These are phyloP conservation scores for Alfaro cultratus DNA, from an alignment of 2,797 vertebrate species.

Conservation along the genomic window DNA sequence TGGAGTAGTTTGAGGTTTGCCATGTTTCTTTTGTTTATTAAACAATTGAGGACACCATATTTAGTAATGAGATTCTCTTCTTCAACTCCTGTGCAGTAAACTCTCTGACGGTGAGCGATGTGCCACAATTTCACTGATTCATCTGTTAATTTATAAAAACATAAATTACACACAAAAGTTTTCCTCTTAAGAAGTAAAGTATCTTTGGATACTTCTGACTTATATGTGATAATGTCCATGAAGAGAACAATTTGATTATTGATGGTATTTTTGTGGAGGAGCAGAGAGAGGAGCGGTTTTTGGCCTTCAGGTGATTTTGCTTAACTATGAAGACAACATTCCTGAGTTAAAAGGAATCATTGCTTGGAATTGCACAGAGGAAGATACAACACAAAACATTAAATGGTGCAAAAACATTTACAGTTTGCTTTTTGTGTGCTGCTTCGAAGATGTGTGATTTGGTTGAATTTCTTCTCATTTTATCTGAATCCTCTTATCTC, in stretches of 20 bases:
- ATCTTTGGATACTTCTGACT: constrained; percentile 7
- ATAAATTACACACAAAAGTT: neutral
- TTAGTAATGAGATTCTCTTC: constrained; percentile 42
- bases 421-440: neutral
- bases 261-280: constrained; percentile 24
- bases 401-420: neutral
- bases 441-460: neutral
- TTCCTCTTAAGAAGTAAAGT: neutral
- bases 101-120: constrained; percentile 28
- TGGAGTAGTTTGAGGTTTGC: neutral
- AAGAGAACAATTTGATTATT: constrained; percentile 13
- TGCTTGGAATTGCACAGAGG: constrained; percentile 17
- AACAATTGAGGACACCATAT: constrained; percentile 22
- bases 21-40: neutral
- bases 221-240: neutral
- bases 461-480: neutral
- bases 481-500: neutral
- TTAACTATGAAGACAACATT: constrained; percentile 35
- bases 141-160: constrained; percentile 11
- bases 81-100: constrained; percentile 31
- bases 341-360: constrained; percentile 20
- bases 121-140: constrained; percentile 22
- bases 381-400: neutral
- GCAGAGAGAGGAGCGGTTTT: constrained; percentile 42
- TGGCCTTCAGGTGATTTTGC: constrained; percentile 31